Conservation (phyloP, 2,113 vertebrate species). For the Enhydra lutris region DNA sequence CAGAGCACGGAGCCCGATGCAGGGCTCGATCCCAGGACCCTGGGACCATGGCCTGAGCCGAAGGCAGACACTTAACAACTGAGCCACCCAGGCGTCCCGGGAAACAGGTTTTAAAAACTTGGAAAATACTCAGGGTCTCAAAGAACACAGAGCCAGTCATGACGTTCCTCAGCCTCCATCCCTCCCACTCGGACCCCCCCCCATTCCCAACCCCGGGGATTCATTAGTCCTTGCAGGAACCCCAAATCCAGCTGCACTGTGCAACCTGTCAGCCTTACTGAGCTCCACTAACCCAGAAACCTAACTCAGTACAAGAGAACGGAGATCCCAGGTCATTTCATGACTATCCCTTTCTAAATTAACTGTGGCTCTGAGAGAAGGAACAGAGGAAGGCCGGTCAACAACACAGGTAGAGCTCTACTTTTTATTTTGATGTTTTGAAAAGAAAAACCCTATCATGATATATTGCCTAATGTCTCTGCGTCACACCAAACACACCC, state of each 20-base stretch:
- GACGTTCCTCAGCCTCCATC: background rate
- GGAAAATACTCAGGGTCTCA: background rate
- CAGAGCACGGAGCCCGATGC: too few species aligned
- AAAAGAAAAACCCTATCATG: background rate
- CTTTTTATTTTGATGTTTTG: background rate
- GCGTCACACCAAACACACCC: background rate
- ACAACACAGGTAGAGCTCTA: background rate
- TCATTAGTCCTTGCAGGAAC: background rate
- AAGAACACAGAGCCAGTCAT: background rate
- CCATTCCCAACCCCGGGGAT: background rate
- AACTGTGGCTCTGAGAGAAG: background rate
- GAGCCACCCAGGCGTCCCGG: too few species aligned
- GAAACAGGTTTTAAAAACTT: background rate
- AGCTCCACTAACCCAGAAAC: background rate
- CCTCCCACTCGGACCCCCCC: background rate
- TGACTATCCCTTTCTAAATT: background rate
- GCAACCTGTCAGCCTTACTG: background rate
- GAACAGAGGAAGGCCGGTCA: background rate
- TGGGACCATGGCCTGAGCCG: too few species aligned
- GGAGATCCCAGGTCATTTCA: background rate
- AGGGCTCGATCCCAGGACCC: too few species aligned
- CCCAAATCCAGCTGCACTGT: background rate
- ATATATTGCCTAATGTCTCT: background rate
- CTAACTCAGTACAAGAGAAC: background rate
- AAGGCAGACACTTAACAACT: too few species aligned